Base-by-base conservation (phyloP, 2,888 invertebrate genomes). In the Shargacucullia verbasci region DNA sequence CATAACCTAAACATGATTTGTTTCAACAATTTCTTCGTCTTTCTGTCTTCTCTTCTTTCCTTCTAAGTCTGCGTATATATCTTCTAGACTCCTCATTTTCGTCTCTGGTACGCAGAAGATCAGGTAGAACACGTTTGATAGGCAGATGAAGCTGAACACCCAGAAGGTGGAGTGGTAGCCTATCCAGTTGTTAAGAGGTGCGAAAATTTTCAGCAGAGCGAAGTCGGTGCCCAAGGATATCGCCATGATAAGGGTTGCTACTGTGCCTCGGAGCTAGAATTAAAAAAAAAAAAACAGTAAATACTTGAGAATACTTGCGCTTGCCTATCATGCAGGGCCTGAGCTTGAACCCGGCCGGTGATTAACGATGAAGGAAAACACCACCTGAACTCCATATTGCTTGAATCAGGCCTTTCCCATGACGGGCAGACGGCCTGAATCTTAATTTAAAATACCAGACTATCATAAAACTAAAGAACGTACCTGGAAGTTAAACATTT, bases 101-200 rank as follows among this genome's bases (percentile, higher is more conserved):
- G 99, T 99, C 90, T 99, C 99, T 1, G 99, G 99, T n/a, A 99
- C 97, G 82, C 95, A 97, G 76, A 96, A 91, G 67, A 97, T 95
- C 0, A 98, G 96, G 89, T 98, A 98, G 78, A 97, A 93, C n/a
- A 98, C 92, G 53, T 97, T 97, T 0, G 96, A 60, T 0, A 96
- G 83, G 79, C 98, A 97, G 63, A 98, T 95, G 3, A 92, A 72
- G 8, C 97, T 96, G 88, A 98, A 99, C 40, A 97, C 79, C 96
- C 97, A 97, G 90, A 99, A 99, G 0, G 97, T 96, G 25, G 96
- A 96, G 76, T 96, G 94, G 33, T 95, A 94, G 0, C 98, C 98
- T 59, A 97, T 95, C 59, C 92, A 82, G 5, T 83, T 82, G 80
- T 94, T 93, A 33, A 98, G 94, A 49, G 97, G 96, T 0, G 95